Base-by-base conservation (phyloP, 2,888 invertebrate species). In the Zaprionus lineosus region DNA sequence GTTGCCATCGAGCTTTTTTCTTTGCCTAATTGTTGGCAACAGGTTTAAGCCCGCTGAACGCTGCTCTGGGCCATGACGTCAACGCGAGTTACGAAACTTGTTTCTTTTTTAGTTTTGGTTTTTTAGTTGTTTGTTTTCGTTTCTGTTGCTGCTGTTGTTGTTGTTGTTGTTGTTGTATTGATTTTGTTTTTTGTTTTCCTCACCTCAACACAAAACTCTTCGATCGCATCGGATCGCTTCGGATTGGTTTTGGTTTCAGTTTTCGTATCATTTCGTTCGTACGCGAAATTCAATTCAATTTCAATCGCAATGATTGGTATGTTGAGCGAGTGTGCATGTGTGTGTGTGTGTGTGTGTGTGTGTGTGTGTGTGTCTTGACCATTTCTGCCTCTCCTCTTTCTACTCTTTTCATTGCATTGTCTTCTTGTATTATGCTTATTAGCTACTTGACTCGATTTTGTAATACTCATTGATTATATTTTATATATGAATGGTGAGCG, bases 1-100 rank as follows among this genome's bases (percentile, higher is more conserved):
- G 58, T 51, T 63, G 74, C 68, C 84, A 53, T 60, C 60, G 72
- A 69, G 59, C 34, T 41, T 36, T 9, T 36, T 39, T 58, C 56
- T 75, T 78, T 79, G 84, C 77, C 84, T 82, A 82, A 82, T 82
- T 82, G 84, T 63, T 77, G 82, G 58, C 68, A 86, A 79, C 78
- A 84, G 86, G 81, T 86, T 86, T 72, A 47, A 40, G 53, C 34
- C 51, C 50, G 46, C 56, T 47, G 21, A 7, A 55, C 59, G 47
- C 55, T 51, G 39, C 59, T 53, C 57, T 60, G 64, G 56, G 69
- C 78, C 85, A 85, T 85, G 87, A 85, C 85, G 85, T 85, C 85
- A 85, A 82, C 85, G 67, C 53, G 68, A 77, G 85, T 85, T 85
- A 85, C 79, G 85, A 85, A 85, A 85, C 85, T 86, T 86, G 87